These are phyloP conservation scores for Pyrrhosoma nymphula DNA, from an alignment of 2,888 invertebrate species.

Conservation along the genomic window DNA sequence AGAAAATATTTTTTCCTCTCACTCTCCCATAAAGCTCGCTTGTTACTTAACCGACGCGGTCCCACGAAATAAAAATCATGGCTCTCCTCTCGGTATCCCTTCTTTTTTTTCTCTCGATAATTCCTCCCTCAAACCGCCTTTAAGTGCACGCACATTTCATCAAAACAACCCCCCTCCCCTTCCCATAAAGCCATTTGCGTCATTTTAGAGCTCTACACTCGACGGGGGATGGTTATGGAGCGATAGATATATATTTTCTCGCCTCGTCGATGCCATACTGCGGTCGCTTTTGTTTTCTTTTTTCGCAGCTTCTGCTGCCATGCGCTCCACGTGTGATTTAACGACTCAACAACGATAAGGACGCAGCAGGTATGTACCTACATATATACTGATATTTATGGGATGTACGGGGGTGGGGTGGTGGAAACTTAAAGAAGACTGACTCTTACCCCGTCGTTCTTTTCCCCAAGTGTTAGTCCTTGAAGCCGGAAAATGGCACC, in stretches of 20 bases:
- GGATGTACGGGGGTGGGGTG: no score
- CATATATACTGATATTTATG: neutral
- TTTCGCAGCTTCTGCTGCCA: neutral
- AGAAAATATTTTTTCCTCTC: neutral
- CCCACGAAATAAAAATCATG: slow-evolving; percentile 11
- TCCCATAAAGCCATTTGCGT: slow-evolving; percentile 17
- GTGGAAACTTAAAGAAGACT: no score
- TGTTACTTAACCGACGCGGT: slow-evolving; percentile 16
- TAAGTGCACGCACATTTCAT: slow-evolving; percentile 21
- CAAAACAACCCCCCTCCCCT: neutral
- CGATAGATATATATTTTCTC: slow-evolving; percentile 20
- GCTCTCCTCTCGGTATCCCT: neutral
- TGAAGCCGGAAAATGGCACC: neutral
- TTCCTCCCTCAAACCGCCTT: neutral
- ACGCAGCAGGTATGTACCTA: neutral
- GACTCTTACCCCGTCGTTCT: no score
- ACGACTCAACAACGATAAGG: neutral
- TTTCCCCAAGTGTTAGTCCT: no score
- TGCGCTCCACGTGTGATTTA: neutral
- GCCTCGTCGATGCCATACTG: slow-evolving; percentile 31
- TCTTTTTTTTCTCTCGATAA: neutral
- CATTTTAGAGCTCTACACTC: neutral
- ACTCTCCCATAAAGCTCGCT: neutral
- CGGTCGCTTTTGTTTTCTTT: neutral
- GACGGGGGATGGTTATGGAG: neutral